Percentiles rank a stretch among this genome's conserved stretches.
Evolutionary conservation across 2,888 invertebrate species (phyloP).

Genomic region (Syrista parreyssii): DNA sequence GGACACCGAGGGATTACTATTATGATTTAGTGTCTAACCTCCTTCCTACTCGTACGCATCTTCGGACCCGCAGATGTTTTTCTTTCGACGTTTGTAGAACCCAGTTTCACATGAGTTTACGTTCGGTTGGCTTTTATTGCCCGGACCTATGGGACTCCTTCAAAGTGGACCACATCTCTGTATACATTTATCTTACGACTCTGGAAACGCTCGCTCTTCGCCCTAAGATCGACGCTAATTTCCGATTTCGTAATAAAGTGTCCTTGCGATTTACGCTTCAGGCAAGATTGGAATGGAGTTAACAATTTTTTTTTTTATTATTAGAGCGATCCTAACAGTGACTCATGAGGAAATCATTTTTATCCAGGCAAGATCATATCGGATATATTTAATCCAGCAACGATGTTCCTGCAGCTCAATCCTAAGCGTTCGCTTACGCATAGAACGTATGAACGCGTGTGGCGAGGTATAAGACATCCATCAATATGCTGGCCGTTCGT

Average conservation of each 20-base stretch:
- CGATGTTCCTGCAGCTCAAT: background rate
- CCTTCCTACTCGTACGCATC: constrained; percentile 9
- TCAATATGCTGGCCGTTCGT: constrained; percentile 27
- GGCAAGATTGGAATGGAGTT: background rate
- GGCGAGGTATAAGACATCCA: constrained; percentile 19
- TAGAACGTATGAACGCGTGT: background rate
- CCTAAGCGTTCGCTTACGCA: background rate
- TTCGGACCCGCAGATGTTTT: constrained; percentile 37
- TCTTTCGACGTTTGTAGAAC: constrained; percentile 31
- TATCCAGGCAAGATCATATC: background rate
- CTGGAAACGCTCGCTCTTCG: constrained; percentile 8
- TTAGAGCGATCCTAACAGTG: background rate
- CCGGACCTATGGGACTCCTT: constrained; percentile 7
- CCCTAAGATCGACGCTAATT: background rate
- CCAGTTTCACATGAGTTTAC: constrained; percentile 30
- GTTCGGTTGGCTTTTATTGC: constrained; percentile 28
- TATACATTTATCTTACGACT: background rate
- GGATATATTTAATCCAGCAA: background rate
- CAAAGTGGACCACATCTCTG: constrained; percentile 21
- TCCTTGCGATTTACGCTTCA: background rate
- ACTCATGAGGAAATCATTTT: background rate
- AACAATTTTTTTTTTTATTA: background rate
- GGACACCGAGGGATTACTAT: constrained; percentile 31
- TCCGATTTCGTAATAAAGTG: background rate
- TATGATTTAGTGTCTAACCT: constrained; percentile 38